Base-by-base conservation (phyloP, 2,113 vertebrate species). In the Leuciscus idus region DNA sequence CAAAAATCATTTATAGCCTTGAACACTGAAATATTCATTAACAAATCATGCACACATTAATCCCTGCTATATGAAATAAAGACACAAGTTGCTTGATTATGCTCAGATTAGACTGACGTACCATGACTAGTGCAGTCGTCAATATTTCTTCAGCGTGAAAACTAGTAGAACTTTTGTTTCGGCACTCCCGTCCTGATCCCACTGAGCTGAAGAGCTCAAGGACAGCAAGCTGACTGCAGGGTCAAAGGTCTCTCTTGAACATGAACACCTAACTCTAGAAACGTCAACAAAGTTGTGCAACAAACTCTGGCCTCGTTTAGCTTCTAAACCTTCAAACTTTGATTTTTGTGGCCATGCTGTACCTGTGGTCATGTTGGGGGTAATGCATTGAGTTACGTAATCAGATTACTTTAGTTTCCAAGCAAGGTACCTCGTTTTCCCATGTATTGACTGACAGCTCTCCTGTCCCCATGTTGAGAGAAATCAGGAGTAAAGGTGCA, bases 221-320 rank as follows among this genome's bases (percentile, higher is more conserved):
- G 33, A 23, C 46, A 33, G 86, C 36, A 26, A 64, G 33, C 21
- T 36, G 68, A 62, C 50, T 86, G 46, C 55, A 70, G 84, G 82
- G 84, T 89, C 91, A 92, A 91, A 85, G 92, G 91, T 87, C 90
- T 33, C 15, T 68, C 0, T 0, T 26, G 59, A 62, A 62, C n/a
- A 26, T 12, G n/a, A 12, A 21, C 2, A 5, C 10, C 36, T 6
- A 23, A 8, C 17, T 55, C 74, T 80, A 21, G 59, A 85, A 84
- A 90, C 66, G 8, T 89, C 77, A 64, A 75, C 36, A 66, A 2
- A 8, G 5, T 91, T 94, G 87, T 87, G 90, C 13, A 93, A 93
- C 19, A 59, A 70, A 36, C 23, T 64, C 23, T 59, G 36, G 26
- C 39, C 68, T 61, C 17, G 33, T 52, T 50, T 23, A 12, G 13